Percentiles rank a stretch among this genome's conserved stretches.
Evolutionary conservation across 2,888 invertebrate species (phyloP).

Genomic region (Sycophila texana): DNA sequence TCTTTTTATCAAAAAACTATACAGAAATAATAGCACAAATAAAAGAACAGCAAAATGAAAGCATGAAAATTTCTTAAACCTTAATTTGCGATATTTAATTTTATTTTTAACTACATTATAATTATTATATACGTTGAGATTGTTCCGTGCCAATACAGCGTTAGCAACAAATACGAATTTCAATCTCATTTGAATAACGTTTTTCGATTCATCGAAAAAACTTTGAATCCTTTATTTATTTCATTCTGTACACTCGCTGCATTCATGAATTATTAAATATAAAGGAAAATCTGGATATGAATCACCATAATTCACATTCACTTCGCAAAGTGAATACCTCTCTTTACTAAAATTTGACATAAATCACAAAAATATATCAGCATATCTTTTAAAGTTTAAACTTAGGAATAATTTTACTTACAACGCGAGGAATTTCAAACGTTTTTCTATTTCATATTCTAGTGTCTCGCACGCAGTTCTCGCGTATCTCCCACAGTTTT

Average conservation of each 20-base stretch:
- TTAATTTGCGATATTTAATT: too few relatives aligned
- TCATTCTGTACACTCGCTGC: background rate
- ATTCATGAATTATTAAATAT: background rate
- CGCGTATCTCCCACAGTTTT: background rate
- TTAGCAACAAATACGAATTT: too few relatives aligned
- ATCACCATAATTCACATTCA: constrained; percentile 1
- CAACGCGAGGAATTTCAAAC: background rate
- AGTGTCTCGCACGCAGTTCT: constrained; percentile 4
- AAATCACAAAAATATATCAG: constrained; percentile 7
- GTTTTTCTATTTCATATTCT: background rate
- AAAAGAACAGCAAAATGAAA: too few relatives aligned
- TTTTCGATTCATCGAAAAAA: too few relatives aligned
- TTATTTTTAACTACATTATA: too few relatives aligned
- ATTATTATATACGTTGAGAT: too few relatives aligned
- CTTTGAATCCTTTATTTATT: too few relatives aligned
- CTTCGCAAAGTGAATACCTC: background rate
- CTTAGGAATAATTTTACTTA: constrained; percentile 10
- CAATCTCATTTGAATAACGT: too few relatives aligned
- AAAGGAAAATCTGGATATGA: background rate
- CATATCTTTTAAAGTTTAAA: constrained; percentile 10
- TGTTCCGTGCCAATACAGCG: too few relatives aligned
- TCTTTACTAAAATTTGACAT: background rate
- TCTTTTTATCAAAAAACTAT: too few relatives aligned
- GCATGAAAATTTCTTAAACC: too few relatives aligned
- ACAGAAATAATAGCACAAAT: too few relatives aligned